phyloP scores from a whole-genome alignment of 2,797 vertebrate species.

The Philypnodon macrostomus region DNA sequence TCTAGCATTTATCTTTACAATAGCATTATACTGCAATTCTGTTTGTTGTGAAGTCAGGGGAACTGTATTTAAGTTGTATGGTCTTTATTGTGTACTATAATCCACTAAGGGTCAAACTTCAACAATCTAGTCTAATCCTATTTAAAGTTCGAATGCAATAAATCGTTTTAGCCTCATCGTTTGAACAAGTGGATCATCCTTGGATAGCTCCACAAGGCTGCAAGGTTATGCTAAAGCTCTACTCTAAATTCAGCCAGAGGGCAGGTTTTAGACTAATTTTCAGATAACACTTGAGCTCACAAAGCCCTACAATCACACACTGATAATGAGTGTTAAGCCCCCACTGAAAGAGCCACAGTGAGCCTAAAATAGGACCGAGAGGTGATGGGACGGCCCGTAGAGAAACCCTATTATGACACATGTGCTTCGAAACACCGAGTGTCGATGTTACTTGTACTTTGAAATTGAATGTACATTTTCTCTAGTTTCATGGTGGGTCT shows the following conservation, averaged over 20 bases:
- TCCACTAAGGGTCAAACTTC: no score
- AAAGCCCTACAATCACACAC: slow-evolving; percentile 4
- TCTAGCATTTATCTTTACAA: no score
- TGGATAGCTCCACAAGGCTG: neutral
- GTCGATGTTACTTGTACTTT: no score
- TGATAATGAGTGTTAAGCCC: slow-evolving; percentile 7
- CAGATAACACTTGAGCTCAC: neutral
- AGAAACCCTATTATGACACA: neutral
- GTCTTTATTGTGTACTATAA: no score
- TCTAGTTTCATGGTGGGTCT: no score
- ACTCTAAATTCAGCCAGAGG: neutral
- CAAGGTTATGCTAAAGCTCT: neutral
- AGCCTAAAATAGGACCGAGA: neutral
- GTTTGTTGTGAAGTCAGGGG: no score
- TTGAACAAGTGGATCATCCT: neutral
- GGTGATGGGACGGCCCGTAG: neutral
- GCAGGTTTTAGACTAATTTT: neutral
- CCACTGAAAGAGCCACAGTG: neutral
- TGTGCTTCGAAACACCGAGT: no score
- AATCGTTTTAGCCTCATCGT: neutral
- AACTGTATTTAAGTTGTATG: no score
- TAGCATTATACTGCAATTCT: no score
- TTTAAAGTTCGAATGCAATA: neutral
- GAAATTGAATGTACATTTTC: no score
- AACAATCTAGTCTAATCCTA: no score